phyloP scores from a whole-genome alignment of 2,113 vertebrate species.

The Chloropsis hardwickii region DNA sequence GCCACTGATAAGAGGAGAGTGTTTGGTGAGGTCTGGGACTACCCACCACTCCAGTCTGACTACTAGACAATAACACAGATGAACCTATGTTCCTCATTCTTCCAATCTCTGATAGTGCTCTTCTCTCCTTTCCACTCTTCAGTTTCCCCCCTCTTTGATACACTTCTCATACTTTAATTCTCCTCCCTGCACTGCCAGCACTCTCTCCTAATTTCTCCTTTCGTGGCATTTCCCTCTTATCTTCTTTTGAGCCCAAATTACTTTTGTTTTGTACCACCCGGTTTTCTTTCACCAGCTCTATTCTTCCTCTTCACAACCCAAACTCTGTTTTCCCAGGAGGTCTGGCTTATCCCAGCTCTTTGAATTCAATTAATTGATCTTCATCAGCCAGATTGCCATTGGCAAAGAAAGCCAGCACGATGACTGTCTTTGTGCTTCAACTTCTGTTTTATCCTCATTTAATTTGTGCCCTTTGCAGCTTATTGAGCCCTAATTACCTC shows the following conservation, averaged over 20 bases:
- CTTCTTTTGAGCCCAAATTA: slow-evolving; percentile 18
- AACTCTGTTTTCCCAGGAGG: slow-evolving; percentile 20
- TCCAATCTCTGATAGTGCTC: background rate
- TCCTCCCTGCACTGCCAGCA: background rate
- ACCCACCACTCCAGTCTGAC: background rate
- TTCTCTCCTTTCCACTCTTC: background rate
- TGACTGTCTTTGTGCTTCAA: slow-evolving; percentile 47
- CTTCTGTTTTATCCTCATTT: slow-evolving; percentile 58
- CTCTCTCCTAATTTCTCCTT: background rate
- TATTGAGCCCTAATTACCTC: slow-evolving; percentile 60
- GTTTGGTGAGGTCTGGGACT: background rate
- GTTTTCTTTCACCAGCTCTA: background rate
- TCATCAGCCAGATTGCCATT: slow-evolving; percentile 49
- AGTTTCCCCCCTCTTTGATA: background rate
- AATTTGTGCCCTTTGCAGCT: slow-evolving; percentile 58
- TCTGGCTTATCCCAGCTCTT: slow-evolving; percentile 41
- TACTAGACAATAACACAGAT: background rate
- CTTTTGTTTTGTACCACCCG: slow-evolving; percentile 1
- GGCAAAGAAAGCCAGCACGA: slow-evolving; percentile 31
- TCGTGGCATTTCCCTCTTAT: background rate
- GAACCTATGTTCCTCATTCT: background rate
- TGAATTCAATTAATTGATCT: slow-evolving; percentile 66
- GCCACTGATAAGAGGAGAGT: background rate
- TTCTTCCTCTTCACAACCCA: slow-evolving; percentile 18
- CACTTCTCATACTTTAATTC: background rate